Evolutionary conservation across 2,888 invertebrate species (phyloP).

Genomic region (Agrotis segetum): DNA sequence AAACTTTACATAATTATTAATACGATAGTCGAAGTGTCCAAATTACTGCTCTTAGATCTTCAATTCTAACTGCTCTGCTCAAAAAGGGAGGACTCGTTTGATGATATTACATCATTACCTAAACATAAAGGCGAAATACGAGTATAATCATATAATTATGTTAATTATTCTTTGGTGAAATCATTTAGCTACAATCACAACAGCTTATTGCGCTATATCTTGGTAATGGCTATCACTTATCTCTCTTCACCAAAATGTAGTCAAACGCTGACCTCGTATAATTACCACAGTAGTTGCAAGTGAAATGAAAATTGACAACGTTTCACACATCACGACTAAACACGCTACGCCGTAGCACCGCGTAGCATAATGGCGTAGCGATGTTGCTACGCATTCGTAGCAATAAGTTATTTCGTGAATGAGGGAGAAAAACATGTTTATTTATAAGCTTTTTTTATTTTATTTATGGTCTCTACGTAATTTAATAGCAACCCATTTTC

Average conservation of each 20-base stretch:
- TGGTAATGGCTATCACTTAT: neutral
- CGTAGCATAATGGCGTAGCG: slow-evolving; percentile 32
- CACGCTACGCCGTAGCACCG: slow-evolving; percentile 32
- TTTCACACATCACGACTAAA: neutral
- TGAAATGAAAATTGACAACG: slow-evolving; percentile 16
- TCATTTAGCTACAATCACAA: neutral
- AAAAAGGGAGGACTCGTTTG: too few species aligned
- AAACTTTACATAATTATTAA: neutral
- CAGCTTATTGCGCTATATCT: neutral
- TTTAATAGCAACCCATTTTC: too few species aligned
- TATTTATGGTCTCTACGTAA: too few species aligned
- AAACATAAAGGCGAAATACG: neutral
- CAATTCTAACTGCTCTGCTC: too few species aligned
- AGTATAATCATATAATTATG: neutral
- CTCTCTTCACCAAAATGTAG: neutral
- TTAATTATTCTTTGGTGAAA: neutral
- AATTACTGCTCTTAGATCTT: neutral
- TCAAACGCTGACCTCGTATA: slow-evolving; percentile 9
- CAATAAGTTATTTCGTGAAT: neutral
- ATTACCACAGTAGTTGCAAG: slow-evolving; percentile 10
- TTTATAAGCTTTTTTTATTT: too few species aligned
- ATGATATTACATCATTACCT: too few species aligned
- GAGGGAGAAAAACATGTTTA: too few species aligned
- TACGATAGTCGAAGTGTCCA: too few species aligned
- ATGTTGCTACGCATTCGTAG: slow-evolving; percentile 2